Evolutionary conservation across 2,113 vertebrate species (phyloP).

Genomic region (Rhinichthys klamathensis): DNA sequence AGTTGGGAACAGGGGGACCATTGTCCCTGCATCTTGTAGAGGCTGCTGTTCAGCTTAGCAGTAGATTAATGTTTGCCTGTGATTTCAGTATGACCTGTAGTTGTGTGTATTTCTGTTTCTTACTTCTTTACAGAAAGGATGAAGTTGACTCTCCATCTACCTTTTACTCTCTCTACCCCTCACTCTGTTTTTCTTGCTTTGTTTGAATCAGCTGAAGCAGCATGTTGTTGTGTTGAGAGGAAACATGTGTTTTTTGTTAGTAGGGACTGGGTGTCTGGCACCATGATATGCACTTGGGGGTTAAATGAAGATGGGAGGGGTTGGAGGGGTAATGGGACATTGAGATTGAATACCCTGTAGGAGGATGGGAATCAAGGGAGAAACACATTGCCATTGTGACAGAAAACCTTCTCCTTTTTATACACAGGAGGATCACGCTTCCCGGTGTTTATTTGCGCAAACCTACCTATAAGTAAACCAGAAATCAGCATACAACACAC

Average conservation of each 20-base stretch:
- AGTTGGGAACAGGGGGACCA: constrained; percentile 74
- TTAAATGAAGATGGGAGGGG: constrained; percentile 58
- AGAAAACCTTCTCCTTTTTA: background rate
- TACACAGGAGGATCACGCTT: background rate
- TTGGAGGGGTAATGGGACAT: constrained; percentile 74
- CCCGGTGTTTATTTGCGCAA: background rate
- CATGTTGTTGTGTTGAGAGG: constrained; percentile 67
- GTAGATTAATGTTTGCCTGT: constrained; percentile 61
- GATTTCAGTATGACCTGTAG: constrained; percentile 26
- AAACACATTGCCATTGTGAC: constrained; percentile 39
- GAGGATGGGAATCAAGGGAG: constrained; percentile 56
- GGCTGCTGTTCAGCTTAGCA: constrained; percentile 75
- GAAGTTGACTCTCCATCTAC: background rate
- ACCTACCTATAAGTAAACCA: background rate
- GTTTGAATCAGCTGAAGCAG: constrained; percentile 71
- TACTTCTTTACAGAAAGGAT: background rate
- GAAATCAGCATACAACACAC: background rate
- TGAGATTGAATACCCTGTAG: constrained; percentile 70
- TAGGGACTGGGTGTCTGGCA: constrained; percentile 80
- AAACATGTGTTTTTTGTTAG: constrained; percentile 81
- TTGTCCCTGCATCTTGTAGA: constrained; percentile 74
- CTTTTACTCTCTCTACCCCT: constrained; percentile 56
- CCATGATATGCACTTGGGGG: constrained; percentile 71
- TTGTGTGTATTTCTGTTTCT: constrained; percentile 14
- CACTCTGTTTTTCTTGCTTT: constrained; percentile 21